These are phyloP conservation scores for Lacerta bilineata DNA, from an alignment of 2,797 vertebrate genomes.

Conservation along the genomic window DNA sequence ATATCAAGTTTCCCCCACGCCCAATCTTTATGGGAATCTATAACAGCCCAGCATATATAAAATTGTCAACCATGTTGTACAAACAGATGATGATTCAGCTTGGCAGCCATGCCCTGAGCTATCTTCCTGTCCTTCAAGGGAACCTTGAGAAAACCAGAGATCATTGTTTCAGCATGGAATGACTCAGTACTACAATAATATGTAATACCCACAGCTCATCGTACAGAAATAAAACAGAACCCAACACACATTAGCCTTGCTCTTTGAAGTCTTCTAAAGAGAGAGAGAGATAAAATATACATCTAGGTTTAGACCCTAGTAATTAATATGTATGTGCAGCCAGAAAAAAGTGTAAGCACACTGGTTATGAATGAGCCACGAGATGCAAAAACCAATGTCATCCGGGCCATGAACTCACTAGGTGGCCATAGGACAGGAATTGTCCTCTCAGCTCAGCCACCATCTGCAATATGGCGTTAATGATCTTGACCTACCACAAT, in stretches of 20 bases:
- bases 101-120: background rate
- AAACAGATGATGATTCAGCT: slow-evolving; percentile 3
- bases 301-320: background rate
- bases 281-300: no score
- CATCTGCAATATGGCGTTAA: background rate
- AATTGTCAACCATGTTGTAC: slow-evolving; percentile 12
- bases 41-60: slow-evolving; percentile 28
- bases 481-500: background rate
- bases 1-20: background rate
- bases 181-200: background rate
- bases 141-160: background rate
- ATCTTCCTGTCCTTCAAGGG: background rate
- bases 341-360: background rate
- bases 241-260: background rate
- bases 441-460: background rate
- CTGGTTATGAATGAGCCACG: background rate
- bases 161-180: background rate
- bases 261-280: background rate
- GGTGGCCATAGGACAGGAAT: background rate
- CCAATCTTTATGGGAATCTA: background rate
- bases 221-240: background rate
- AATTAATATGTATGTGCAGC: background rate
- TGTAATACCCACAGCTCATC: background rate
- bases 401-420: background rate
- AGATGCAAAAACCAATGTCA: background rate